Percentiles rank a stretch among this genome's conserved stretches.
Evolutionary conservation across 1,140 invertebrate species (phyloP).

Genomic region (Atta texana): DNA sequence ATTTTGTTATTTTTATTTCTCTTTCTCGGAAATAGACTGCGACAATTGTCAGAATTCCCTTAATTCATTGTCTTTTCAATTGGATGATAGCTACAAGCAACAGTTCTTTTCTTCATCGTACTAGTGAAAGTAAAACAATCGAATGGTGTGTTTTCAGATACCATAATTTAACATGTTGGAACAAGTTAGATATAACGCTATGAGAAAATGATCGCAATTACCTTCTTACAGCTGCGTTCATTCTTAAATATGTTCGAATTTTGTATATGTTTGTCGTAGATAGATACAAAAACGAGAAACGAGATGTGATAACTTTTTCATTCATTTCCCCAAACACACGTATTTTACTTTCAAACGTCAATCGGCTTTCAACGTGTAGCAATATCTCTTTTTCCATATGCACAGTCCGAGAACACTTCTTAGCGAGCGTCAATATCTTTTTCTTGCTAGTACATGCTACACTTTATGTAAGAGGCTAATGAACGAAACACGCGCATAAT

Average conservation of each 20-base stretch:
- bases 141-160: slow-evolving; percentile 48
- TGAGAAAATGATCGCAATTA: slow-evolving; percentile 29
- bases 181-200: slow-evolving; percentile 6
- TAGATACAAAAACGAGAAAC: background rate
- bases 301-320: slow-evolving; percentile 15
- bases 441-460: background rate
- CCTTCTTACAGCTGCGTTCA: background rate
- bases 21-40: slow-evolving; percentile 8
- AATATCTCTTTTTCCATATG: background rate
- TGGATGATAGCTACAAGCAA: slow-evolving; percentile 15
- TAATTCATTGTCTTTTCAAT: slow-evolving; percentile 32
- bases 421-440: slow-evolving; percentile 8
- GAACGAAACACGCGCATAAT: background rate
- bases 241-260: background rate
- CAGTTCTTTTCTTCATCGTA: slow-evolving; percentile 45
- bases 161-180: slow-evolving; percentile 9
- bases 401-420: background rate
- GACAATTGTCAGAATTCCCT: background rate
- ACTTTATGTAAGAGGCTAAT: slow-evolving; percentile 9
- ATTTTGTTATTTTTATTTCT: background rate
- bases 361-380: slow-evolving; percentile 5
- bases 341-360: slow-evolving; percentile 72
- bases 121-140: slow-evolving; percentile 78
- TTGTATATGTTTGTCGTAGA: slow-evolving; percentile 32
- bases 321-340: slow-evolving; percentile 21